These are phyloP conservation scores for Plestiodon gilberti DNA, from an alignment of 2,113 vertebrate species.

Conservation along the genomic window DNA sequence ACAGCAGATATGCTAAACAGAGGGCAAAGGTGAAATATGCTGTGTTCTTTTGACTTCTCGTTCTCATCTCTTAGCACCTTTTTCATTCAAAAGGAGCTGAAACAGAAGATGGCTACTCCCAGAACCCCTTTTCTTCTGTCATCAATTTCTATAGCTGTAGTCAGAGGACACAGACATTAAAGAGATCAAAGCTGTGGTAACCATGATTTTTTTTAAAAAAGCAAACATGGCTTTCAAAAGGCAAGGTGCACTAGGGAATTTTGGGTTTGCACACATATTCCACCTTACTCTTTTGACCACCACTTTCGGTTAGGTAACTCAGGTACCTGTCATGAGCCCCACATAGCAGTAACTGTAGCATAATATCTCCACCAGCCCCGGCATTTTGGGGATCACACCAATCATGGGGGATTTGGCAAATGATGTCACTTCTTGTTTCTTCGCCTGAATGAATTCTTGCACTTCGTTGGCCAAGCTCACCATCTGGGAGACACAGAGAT, in stretches of 20 bases:
- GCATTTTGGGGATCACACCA: conserved; percentile 77
- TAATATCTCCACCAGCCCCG: conserved; percentile 82
- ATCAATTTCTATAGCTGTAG: not conserved
- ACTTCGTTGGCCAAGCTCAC: conserved; percentile 91
- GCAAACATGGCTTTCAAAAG: not conserved
- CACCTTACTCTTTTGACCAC: not conserved
- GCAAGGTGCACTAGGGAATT: not conserved
- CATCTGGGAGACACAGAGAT: conserved; percentile 74
- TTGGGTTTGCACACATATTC: not conserved
- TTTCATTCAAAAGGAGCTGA: not conserved
- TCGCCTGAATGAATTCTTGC: conserved; percentile 78
- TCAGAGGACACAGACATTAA: not conserved
- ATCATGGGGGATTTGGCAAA: conserved; percentile 77
- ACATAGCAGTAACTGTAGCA: conserved; percentile 92
- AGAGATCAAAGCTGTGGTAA: not conserved
- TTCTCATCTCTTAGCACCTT: not conserved
- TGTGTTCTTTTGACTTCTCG: not conserved
- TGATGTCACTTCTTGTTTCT: conserved; percentile 83
- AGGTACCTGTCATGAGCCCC: conserved; percentile 88
- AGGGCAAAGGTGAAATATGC: not conserved
- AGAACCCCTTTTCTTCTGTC: no score
- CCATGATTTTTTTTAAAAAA: not conserved
- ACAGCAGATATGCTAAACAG: not conserved
- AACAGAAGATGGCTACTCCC: not conserved
- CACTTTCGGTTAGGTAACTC: not conserved